Evolutionary conservation across 2,113 vertebrate genomes (phyloP).

Genomic region (Jacana jacana): DNA sequence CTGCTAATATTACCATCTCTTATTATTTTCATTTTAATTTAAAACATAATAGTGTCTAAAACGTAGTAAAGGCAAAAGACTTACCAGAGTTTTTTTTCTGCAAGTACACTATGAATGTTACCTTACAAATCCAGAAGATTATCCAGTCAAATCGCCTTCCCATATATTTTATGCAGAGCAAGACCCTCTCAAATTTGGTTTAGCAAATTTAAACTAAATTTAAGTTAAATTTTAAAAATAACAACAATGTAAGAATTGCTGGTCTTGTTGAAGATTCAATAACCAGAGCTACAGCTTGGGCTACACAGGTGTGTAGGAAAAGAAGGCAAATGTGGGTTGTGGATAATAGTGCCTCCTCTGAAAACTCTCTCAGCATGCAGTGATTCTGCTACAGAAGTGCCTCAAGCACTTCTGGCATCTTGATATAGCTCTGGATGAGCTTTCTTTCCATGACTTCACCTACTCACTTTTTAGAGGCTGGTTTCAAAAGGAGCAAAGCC

Average conservation of each 20-base stretch:
- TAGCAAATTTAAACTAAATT: background rate
- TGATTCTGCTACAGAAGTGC: background rate
- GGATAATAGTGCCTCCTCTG: background rate
- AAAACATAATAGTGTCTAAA: background rate
- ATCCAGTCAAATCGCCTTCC: background rate
- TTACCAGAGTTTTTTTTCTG: background rate
- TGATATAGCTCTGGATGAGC: background rate
- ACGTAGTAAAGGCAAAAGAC: background rate
- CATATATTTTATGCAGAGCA: background rate
- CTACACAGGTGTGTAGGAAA: background rate
- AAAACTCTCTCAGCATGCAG: background rate
- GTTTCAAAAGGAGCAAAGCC: background rate
- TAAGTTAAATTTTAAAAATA: background rate
- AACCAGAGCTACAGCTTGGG: background rate
- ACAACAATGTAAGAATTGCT: background rate
- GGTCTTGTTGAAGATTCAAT: background rate
- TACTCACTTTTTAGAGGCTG: background rate
- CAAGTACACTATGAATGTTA: background rate
- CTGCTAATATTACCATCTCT: background rate
- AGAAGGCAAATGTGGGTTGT: background rate
- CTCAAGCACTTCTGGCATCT: background rate
- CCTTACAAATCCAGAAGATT: background rate
- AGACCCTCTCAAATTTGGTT: background rate
- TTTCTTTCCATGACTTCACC: background rate
- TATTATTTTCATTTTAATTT: background rate